These are phyloP conservation scores for Zaprionus nigranus DNA, from an alignment of 1,140 invertebrate genomes.

Conservation along the genomic window DNA sequence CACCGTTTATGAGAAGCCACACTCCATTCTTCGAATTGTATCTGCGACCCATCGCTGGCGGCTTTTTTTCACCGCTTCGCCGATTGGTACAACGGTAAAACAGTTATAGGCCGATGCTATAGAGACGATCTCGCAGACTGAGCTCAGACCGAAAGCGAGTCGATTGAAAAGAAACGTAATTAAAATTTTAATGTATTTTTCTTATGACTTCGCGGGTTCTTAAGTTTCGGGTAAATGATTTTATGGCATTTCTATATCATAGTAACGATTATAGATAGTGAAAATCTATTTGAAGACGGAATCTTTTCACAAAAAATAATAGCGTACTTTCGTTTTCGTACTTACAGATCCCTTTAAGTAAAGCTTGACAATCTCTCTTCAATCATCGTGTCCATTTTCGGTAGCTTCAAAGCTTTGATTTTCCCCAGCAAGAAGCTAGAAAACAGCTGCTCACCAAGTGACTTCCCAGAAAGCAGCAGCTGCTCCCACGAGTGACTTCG, in stretches of 20 bases:
- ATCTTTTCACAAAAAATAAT: not conserved
- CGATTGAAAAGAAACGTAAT: not conserved
- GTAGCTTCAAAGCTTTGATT: too few species aligned
- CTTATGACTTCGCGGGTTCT: not conserved
- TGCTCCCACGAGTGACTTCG: not conserved
- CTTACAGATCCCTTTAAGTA: not conserved
- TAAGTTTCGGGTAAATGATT: not conserved
- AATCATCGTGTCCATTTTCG: not conserved
- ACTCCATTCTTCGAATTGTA: constrained; percentile 7
- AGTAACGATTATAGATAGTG: too few species aligned
- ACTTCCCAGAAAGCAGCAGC: too few species aligned
- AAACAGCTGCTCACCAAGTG: not conserved
- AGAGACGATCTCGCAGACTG: not conserved
- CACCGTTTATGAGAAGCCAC: constrained; percentile 32
- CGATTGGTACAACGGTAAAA: constrained; percentile 31
- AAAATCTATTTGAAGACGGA: not conserved
- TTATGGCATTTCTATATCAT: not conserved
- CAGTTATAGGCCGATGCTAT: constrained; percentile 35
- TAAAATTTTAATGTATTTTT: not conserved
- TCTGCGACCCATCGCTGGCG: constrained; percentile 13
- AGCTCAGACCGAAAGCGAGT: not conserved
- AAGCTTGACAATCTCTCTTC: not conserved
- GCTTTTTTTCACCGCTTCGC: constrained; percentile 43
- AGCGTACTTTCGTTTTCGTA: not conserved
- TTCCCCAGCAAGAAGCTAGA: constrained; percentile 3